phyloP scores from a whole-genome alignment of 2,797 vertebrate species.

The Lophius americanus region DNA sequence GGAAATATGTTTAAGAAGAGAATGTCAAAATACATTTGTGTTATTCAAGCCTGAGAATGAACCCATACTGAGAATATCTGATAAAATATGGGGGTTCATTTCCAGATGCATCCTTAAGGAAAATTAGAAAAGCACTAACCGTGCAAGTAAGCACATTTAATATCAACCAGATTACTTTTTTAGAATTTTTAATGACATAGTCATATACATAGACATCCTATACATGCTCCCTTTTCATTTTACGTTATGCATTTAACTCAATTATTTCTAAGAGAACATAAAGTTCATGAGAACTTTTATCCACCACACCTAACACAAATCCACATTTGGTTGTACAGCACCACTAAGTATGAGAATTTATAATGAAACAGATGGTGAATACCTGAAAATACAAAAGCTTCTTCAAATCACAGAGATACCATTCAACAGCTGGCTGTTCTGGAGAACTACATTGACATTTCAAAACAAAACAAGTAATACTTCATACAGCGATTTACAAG shows the following conservation, averaged over 20 bases:
- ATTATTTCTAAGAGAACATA: constrained; percentile 3
- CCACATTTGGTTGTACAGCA: neutral
- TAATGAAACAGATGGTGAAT: constrained; percentile 16
- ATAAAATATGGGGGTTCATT: neutral
- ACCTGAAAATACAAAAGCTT: neutral
- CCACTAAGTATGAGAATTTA: constrained; percentile 1
- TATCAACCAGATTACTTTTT: neutral
- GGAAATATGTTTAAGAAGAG: constrained; percentile 1
- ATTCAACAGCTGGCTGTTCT: constrained; percentile 21
- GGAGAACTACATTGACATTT: constrained; percentile 14
- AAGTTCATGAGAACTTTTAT: constrained; percentile 28
- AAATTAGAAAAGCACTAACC: neutral
- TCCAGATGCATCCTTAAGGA: neutral
- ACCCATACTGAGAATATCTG: neutral
- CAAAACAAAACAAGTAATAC: constrained; percentile 13
- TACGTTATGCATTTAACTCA: no score
- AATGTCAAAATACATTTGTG: neutral
- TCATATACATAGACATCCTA: neutral
- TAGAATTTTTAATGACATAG: constrained; percentile 3
- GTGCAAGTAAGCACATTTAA: neutral
- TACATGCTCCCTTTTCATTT: neutral
- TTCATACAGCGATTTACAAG: constrained; percentile 6
- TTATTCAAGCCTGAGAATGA: constrained; percentile 11
- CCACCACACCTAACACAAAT: neutral
- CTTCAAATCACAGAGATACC: constrained; percentile 18